Base-by-base conservation (phyloP, 2,113 vertebrate genomes). In the Picathartes gymnocephalus region DNA sequence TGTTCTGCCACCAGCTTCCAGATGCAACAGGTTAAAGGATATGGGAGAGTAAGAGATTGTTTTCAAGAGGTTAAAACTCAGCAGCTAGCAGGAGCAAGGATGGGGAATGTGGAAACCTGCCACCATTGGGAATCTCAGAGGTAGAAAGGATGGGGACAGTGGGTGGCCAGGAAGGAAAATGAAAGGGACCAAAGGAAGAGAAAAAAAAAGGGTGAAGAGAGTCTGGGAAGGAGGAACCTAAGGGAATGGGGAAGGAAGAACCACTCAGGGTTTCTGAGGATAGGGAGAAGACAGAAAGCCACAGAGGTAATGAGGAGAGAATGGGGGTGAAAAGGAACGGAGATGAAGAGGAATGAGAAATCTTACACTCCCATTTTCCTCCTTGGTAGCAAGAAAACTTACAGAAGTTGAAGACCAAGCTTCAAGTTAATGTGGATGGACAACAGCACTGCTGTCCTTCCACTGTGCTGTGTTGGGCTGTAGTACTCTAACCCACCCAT, bases 1-100 rank as follows among this genome's bases (percentile, higher is more conserved):
- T 90, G 47, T 74, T 60, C 53, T 87, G 68, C 66, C 78, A 80
- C 21, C 79, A 86, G 56, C 62, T 72, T 86, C 87, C 90, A 83
- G 87, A 88, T 88, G 69, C 50, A 80, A 84, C 1, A 20, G 11
- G 23, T 54, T 69, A 81, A 77, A 88, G 69, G 44, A 35, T 72
- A 45, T 60, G 57, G 88, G 18, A n/a, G 47, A 82, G n/a, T 69
- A 74, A 76, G 60, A 86, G 60, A 74, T 44, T 81, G 45, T 21
- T 78, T 64, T 44, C 50, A 70, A 81, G 39, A 95, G 23, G 37
- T 70, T 88, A 27, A 83, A 74, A 37, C 40, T 58, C 45, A 65
- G 83, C 7, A 22, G 45, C 33, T 64, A 85, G 44, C 53, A 86
- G 53, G 11, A 85, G 65, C 39, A 86, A 53, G 27, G 37, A 50